Conservation (phyloP, 2,797 vertebrate species). For the Orientallactaga sibirica region DNA sequence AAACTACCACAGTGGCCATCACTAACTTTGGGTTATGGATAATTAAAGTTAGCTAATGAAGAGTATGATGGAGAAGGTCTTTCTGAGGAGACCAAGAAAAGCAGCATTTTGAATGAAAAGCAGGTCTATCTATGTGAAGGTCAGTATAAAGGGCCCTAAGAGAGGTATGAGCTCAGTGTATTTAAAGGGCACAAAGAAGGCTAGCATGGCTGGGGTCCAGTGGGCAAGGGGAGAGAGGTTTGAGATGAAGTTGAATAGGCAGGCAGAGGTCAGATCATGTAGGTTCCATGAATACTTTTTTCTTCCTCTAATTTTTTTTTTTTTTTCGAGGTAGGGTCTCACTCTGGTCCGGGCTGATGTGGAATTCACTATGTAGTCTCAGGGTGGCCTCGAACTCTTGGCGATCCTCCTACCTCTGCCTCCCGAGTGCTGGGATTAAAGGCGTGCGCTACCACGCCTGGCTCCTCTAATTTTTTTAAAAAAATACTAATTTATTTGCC, state of each 20-base stretch:
- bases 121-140: background rate
- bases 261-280: conserved; percentile 5
- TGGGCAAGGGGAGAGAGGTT: background rate
- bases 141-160: background rate
- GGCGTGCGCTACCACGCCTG: no score
- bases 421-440: no score
- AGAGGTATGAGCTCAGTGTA: background rate
- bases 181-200: conserved; percentile 17
- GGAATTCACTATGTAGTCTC: no score
- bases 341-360: no score
- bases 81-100: conserved; percentile 31
- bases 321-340: no score
- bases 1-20: background rate
- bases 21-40: background rate
- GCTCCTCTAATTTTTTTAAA: background rate
- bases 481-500: background rate
- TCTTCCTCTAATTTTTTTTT: background rate
- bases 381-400: no score
- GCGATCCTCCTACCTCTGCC: no score
- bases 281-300: background rate
- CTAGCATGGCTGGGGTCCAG: background rate
- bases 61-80: background rate
- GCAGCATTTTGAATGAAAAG: conserved; percentile 30
- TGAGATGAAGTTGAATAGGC: conserved; percentile 34
- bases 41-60: conserved; percentile 34